A percentile compares a stretch with the other conserved stretches of the same genome.
phyloP scores from a whole-genome alignment of 2,113 vertebrate genomes.

The Nerophis ophidion region DNA sequence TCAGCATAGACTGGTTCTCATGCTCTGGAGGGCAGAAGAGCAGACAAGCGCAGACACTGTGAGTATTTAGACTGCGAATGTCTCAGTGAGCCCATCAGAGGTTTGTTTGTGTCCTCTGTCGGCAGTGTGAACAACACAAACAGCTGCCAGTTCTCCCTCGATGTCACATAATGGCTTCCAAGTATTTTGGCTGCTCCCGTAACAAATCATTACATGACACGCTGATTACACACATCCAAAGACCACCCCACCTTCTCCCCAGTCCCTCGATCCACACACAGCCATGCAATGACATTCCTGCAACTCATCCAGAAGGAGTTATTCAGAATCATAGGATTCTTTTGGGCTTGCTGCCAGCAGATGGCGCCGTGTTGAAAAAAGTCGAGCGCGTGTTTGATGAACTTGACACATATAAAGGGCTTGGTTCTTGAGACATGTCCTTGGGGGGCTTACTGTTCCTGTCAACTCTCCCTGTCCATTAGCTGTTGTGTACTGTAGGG shows the following conservation, averaged over 20 bases:
- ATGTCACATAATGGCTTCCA: slow-evolving; percentile 33
- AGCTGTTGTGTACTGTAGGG: background rate
- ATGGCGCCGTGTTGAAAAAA: too few relatives aligned
- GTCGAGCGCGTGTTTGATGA: too few relatives aligned
- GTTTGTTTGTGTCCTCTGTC: slow-evolving; percentile 37
- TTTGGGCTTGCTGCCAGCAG: too few relatives aligned
- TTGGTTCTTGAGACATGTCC: background rate
- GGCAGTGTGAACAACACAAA: slow-evolving; percentile 28
- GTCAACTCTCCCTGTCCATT: background rate
- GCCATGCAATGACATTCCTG: slow-evolving; percentile 18
- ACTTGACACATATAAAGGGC: too few relatives aligned
- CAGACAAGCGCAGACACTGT: slow-evolving; percentile 19
- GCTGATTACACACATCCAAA: slow-evolving; percentile 25
- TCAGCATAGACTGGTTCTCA: slow-evolving; percentile 95
- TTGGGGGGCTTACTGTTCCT: background rate
- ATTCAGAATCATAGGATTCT: slow-evolving; percentile 2
- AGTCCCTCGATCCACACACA: slow-evolving; percentile 19
- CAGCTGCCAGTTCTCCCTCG: slow-evolving; percentile 50
- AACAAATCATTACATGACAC: slow-evolving; percentile 31
- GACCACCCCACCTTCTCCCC: background rate
- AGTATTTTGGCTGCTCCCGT: slow-evolving; percentile 34
- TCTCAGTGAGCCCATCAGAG: slow-evolving; percentile 47
- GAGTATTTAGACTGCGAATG: slow-evolving; percentile 32
- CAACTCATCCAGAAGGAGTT: background rate
- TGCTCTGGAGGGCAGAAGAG: slow-evolving; percentile 72